These are phyloP conservation scores for Podargus strigoides DNA, from an alignment of 2,797 vertebrate genomes.

Conservation along the genomic window DNA sequence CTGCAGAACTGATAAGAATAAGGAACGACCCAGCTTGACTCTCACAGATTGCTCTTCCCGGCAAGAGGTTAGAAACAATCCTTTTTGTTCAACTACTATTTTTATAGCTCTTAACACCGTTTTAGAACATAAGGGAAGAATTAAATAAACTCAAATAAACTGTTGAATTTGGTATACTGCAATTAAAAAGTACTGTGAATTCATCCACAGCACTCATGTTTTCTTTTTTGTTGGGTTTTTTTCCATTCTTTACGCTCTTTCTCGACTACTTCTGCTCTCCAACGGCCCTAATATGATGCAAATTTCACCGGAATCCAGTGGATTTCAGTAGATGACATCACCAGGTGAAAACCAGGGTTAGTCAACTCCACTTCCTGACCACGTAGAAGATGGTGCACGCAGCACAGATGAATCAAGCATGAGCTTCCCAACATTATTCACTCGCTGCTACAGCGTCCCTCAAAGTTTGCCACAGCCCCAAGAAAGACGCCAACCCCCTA, in stretches of 20 bases:
- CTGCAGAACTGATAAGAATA: conserved; percentile 21
- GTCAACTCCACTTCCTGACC: conserved; percentile 28
- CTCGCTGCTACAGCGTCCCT: background rate
- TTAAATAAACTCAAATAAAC: too few relatives aligned
- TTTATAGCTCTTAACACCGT: background rate
- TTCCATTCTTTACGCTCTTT: background rate
- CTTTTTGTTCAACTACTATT: background rate
- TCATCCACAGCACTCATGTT: accelerated
- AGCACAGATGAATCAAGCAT: background rate
- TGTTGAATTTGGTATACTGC: accelerated
- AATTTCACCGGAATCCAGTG: background rate
- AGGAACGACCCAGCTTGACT: background rate
- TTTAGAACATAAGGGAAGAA: background rate
- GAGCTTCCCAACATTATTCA: background rate
- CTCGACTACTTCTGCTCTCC: background rate
- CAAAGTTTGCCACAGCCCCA: background rate
- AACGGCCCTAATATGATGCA: background rate
- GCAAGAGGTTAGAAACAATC: background rate
- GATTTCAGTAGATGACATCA: conserved; percentile 29
- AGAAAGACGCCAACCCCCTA: accelerated
- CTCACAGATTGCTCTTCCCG: background rate
- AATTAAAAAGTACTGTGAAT: background rate
- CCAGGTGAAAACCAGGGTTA: background rate
- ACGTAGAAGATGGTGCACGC: background rate
- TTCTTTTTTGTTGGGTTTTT: background rate